These are phyloP conservation scores for Fringilla coelebs DNA, from an alignment of 2,797 vertebrate genomes.

Conservation along the genomic window DNA sequence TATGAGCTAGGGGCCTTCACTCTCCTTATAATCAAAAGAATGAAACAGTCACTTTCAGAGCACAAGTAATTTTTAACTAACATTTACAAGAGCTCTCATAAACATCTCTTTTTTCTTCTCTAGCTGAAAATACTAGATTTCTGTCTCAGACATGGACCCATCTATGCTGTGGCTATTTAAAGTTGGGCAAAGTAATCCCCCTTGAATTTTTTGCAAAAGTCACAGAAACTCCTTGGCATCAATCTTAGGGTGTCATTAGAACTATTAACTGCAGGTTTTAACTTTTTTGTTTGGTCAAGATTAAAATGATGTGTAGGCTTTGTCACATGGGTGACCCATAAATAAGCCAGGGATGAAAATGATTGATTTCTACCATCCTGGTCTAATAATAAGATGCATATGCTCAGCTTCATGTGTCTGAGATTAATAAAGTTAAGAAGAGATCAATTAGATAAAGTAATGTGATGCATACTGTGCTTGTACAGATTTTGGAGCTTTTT, in stretches of 20 bases:
- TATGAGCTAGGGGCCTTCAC: not conserved
- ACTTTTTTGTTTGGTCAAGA: not conserved
- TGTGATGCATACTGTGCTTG: not conserved
- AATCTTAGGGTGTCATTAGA: not conserved
- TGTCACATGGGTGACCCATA: not conserved
- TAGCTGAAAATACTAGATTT: not conserved
- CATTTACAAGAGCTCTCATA: not conserved
- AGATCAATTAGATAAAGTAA: not conserved
- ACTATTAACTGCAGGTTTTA: not conserved
- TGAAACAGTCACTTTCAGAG: not conserved
- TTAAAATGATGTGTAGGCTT: not conserved
- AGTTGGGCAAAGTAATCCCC: not conserved
- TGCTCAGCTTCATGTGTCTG: not conserved
- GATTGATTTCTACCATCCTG: not conserved
- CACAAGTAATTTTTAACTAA: not conserved
- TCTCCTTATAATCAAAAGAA: not conserved
- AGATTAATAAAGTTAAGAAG: not conserved
- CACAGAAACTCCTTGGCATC: not conserved
- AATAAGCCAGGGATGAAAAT: not conserved
- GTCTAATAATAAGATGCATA: not conserved
- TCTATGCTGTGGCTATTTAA: not conserved
- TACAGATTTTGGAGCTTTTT: not conserved
- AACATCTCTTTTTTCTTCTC: not conserved
- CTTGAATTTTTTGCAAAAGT: not conserved
- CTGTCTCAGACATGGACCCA: not conserved